Conservation (phyloP, 2,797 vertebrate genomes). For the Carapus acus region DNA sequence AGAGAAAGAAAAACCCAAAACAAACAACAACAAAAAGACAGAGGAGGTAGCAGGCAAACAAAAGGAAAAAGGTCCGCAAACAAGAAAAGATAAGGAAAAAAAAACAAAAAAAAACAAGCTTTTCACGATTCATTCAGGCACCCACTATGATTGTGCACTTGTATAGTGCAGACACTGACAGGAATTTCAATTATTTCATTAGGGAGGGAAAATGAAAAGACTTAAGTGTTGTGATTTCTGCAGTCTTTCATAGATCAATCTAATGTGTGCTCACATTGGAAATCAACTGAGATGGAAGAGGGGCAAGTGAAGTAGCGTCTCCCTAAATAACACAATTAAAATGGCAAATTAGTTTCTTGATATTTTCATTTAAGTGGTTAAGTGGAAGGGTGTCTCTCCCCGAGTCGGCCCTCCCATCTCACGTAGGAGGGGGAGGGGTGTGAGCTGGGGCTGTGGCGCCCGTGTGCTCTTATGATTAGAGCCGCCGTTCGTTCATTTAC, state of each 20-base stretch:
- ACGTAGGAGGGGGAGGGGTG: too few species aligned
- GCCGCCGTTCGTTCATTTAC: conserved; percentile 69
- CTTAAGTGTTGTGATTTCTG: conserved; percentile 99
- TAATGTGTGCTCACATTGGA: conserved; percentile 95
- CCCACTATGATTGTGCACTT: conserved; percentile 73
- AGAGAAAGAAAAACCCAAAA: conserved; percentile 46
- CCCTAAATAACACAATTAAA: conserved; percentile 98
- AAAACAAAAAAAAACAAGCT: conserved; percentile 71
- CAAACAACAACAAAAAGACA: too few species aligned
- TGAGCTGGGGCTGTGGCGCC: conserved; percentile 71
- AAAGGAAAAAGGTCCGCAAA: conserved; percentile 58
- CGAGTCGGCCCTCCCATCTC: conserved; percentile 83
- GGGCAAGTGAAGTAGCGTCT: conserved; percentile 96
- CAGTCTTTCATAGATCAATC: conserved; percentile 96
- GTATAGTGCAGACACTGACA: conserved; percentile 99
- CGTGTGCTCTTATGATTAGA: conserved; percentile 81
- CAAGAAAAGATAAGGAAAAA: conserved; percentile 64
- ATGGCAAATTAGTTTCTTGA: conserved; percentile 99
- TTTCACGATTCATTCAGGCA: conserved; percentile 67
- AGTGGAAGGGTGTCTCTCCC: conserved; percentile 97
- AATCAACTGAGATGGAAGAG: conserved; percentile 94
- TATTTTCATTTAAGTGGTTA: conserved; percentile 99
- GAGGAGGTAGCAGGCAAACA: too few species aligned
- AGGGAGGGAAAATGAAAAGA: conserved; percentile 98
- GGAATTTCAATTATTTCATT: conserved; percentile 99